Percentiles rank a stretch among this genome's conserved stretches.
phyloP scores from a whole-genome alignment of 2,113 vertebrate genomes.

The Poecilia latipinna region DNA sequence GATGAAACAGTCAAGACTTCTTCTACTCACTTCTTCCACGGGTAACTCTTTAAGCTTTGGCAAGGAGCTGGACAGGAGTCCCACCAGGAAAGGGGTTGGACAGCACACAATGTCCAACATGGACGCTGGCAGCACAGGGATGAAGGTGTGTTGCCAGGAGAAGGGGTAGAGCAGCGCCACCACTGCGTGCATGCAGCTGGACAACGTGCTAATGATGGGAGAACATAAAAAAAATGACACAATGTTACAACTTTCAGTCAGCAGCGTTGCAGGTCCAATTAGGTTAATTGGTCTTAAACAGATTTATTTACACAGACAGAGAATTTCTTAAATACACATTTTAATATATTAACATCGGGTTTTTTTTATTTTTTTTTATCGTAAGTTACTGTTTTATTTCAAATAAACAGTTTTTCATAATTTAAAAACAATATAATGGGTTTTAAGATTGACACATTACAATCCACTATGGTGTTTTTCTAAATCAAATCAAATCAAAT shows the following conservation, averaged over 20 bases:
- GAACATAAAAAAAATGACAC: constrained; percentile 20
- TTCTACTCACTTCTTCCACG: constrained; percentile 90
- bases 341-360: too few relatives aligned
- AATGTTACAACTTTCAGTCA: constrained; percentile 18
- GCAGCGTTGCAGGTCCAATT: constrained; percentile 1
- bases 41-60: constrained; percentile 97
- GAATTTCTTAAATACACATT: too few relatives aligned
- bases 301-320: too few relatives aligned
- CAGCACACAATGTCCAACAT: constrained; percentile 99
- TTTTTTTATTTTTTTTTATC: too few relatives aligned
- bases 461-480: too few relatives aligned
- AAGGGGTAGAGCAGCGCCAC: constrained; percentile 98
- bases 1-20: not conserved
- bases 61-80: constrained; percentile 94
- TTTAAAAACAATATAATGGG: too few relatives aligned
- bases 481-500: too few relatives aligned
- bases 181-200: constrained; percentile 96
- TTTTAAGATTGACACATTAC: too few relatives aligned
- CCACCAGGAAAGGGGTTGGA: constrained; percentile 97
- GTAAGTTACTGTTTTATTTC: too few relatives aligned
- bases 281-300: not conserved
- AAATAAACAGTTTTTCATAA: too few relatives aligned
- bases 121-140: constrained; percentile 94
- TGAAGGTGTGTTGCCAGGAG: constrained; percentile 99
- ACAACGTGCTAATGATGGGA: constrained; percentile 86